Evolutionary conservation across 2,888 invertebrate species (phyloP), one percentile per base, ranked within the genome.

Genomic region (Microdon myrmicae): DNA sequence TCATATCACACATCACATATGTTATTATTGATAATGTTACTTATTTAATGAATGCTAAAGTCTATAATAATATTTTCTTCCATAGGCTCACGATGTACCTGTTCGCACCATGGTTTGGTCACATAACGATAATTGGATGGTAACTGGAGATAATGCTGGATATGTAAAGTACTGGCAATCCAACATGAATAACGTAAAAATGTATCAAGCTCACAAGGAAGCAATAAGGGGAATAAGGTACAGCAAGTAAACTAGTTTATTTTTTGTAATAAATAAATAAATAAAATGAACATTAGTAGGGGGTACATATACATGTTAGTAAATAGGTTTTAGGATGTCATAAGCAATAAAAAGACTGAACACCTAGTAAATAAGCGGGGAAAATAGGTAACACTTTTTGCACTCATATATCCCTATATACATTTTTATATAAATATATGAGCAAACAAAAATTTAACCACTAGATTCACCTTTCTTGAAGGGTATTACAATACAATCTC

Each of bases 111-210:
- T 99, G 97, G 92, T 95, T 34, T 99, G 99, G 99, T 96, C 96
- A 44, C 96, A 97, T 81, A 97, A 96, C 74, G 98, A 98, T 82
- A 92, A 92, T 72, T 99, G 99, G 99, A 96, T 99, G 96, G 93
- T 99, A 60, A 98, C 98, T 0, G 99, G 95, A 13, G 99, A 99
- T 82, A 97, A 98, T 79, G 90, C 92, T 41, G 99, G 99, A 59
- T 99, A 94, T 80, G 95, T 99, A 68, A 99, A 99, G 78, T 99
- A 99, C 83, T 99, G 99, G 99, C 99, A 99, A 85, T 95, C 96
- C 72, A 99, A 99, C 82, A 99, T 99, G 99, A 99, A 99, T 84
- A 99, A 99, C 83, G 99, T 99, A 54, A 98, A 99, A 86, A 98
- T 99, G 96, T 99, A 96, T 85, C 98, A 98, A 83, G 99, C 98